A percentile compares a stretch with the other conserved stretches of the same genome.
phyloP scores from a whole-genome alignment of 2,888 invertebrate species.

The Aplocera efformata region DNA sequence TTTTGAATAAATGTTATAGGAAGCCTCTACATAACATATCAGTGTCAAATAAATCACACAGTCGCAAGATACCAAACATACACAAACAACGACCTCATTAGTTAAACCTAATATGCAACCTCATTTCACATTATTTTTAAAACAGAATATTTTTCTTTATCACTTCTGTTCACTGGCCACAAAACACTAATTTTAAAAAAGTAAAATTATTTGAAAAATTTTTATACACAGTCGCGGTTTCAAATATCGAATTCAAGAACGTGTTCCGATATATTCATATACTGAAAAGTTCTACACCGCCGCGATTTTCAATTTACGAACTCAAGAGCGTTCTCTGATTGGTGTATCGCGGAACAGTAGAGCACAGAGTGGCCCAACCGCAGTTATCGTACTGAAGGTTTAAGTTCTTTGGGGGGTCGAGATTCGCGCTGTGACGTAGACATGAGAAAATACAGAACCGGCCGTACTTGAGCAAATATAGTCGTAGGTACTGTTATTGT shows the following conservation, averaged over 20 bases:
- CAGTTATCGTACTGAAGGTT: slow-evolving; percentile 68
- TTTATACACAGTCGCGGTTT: too few relatives aligned
- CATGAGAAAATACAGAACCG: slow-evolving; percentile 57
- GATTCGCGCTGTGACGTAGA: slow-evolving; percentile 70
- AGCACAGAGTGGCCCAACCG: slow-evolving; percentile 66
- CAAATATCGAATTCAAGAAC: neutral
- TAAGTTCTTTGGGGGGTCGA: slow-evolving; percentile 61
- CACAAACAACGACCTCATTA: too few relatives aligned
- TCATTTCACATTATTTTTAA: too few relatives aligned
- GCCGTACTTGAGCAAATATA: slow-evolving; percentile 37
- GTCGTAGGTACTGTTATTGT: slow-evolving; percentile 21
- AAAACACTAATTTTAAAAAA: neutral
- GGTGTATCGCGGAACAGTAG: slow-evolving; percentile 45
- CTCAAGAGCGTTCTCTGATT: slow-evolving; percentile 35
- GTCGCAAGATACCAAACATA: too few relatives aligned
- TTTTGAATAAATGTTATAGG: too few relatives aligned
- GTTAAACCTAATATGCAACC: too few relatives aligned
- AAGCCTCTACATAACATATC: too few relatives aligned
- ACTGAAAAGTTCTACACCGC: slow-evolving; percentile 3
- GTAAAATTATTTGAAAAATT: neutral
- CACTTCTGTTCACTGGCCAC: slow-evolving; percentile 1
- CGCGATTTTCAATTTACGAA: slow-evolving; percentile 22
- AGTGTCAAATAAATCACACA: too few relatives aligned
- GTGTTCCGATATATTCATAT: neutral
- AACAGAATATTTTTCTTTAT: too few relatives aligned